phyloP scores from a whole-genome alignment of 2,797 vertebrate genomes.

The Clarias pachynema region DNA sequence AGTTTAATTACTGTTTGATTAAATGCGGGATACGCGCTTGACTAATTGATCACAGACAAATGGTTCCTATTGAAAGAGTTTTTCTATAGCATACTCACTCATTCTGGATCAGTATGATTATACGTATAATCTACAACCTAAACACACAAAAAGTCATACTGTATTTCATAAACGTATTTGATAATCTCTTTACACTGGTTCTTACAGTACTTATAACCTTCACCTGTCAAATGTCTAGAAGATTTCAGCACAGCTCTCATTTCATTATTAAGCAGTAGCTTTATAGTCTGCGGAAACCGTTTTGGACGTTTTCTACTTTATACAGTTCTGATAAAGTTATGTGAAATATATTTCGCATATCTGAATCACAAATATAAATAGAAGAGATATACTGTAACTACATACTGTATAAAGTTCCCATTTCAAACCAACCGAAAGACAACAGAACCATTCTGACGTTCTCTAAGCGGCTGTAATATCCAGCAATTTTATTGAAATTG shows the following conservation, averaged over 20 bases:
- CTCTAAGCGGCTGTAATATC: neutral
- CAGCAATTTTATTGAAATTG: neutral
- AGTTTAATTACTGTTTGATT: conserved; percentile 44
- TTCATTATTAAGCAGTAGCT: neutral
- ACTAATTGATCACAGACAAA: conserved; percentile 21
- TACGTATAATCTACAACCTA: too few species aligned
- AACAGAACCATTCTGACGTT: neutral
- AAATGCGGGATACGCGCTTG: conserved; percentile 26
- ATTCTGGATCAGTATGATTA: neutral
- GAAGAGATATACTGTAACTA: neutral
- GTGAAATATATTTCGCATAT: neutral
- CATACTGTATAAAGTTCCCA: neutral
- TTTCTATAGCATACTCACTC: neutral
- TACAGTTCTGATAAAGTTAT: neutral
- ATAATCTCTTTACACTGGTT: neutral
- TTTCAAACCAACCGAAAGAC: neutral
- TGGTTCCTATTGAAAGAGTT: neutral
- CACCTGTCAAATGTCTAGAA: neutral
- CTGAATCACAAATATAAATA: neutral
- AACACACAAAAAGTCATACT: too few species aligned
- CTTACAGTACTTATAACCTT: neutral
- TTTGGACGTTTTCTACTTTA: neutral
- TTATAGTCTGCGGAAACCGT: neutral
- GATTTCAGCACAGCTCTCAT: neutral
- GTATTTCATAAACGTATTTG: too few species aligned